Evolutionary conservation across 2,888 invertebrate genomes (phyloP).

Genomic region (Tetropium fuscum): DNA sequence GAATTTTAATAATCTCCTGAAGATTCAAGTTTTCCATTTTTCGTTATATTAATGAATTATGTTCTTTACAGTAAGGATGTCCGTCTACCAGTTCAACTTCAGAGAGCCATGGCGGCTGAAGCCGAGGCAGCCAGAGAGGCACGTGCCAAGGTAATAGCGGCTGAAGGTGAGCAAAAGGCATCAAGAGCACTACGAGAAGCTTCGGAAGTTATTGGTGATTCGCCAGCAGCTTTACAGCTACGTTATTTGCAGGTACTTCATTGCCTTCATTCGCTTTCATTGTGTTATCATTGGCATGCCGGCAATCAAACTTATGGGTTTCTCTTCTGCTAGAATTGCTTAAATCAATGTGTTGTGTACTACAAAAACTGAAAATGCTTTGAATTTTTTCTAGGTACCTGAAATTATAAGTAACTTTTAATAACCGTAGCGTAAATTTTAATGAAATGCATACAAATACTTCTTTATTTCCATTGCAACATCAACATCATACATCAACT

Average conservation of each 20-base stretch:
- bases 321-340: not conserved
- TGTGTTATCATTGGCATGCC: slow-evolving; percentile 13
- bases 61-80: slow-evolving; percentile 92
- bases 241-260: slow-evolving; percentile 85
- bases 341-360: slow-evolving; percentile 10
- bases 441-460: too few species aligned
- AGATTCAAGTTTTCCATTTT: too few species aligned
- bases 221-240: slow-evolving; percentile 93
- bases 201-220: slow-evolving; percentile 94
- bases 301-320: slow-evolving; percentile 1
- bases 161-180: slow-evolving; percentile 97
- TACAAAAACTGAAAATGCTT: not conserved
- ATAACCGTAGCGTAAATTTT: too few species aligned
- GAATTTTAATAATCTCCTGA: too few species aligned
- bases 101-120: slow-evolving; percentile 96
- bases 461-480: too few species aligned
- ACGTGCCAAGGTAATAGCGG: slow-evolving; percentile 94
- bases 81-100: slow-evolving; percentile 90
- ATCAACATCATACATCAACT: too few species aligned
- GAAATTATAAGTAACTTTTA: too few species aligned
- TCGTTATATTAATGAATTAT: too few species aligned
- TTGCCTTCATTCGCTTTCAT: slow-evolving; percentile 2
- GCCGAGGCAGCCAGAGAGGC: slow-evolving; percentile 95
- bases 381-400: not conserved
- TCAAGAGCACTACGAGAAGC: slow-evolving; percentile 94